Percentiles rank a stretch among this genome's conserved stretches.
These are phyloP conservation scores for Piscicola geometra DNA, from an alignment of 2,888 invertebrate genomes.

Conservation along the genomic window DNA sequence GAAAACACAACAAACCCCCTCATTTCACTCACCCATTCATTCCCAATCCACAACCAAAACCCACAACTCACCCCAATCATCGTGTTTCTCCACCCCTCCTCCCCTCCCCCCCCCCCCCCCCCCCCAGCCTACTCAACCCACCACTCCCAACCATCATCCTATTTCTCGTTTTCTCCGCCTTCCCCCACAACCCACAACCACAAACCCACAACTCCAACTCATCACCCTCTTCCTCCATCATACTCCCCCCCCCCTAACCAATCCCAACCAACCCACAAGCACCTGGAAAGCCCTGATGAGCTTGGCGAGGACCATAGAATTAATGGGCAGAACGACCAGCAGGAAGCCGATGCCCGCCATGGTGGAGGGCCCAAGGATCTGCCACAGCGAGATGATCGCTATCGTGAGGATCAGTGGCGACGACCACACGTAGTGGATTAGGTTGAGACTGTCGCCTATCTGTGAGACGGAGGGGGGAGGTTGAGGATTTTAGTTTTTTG, in stretches of 20 bases:
- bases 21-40: too few relatives aligned
- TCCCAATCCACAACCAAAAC: too few relatives aligned
- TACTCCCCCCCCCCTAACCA: too few relatives aligned
- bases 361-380: conserved; percentile 38
- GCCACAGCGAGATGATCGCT: conserved; percentile 59
- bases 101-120: too few relatives aligned
- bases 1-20: too few relatives aligned
- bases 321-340: conserved; percentile 40
- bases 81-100: too few relatives aligned
- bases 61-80: too few relatives aligned
- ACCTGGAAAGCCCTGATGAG: conserved; percentile 40
- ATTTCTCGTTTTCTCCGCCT: too few relatives aligned
- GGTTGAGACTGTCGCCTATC: conserved; percentile 41
- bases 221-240: too few relatives aligned
- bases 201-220: not conserved
- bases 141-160: too few relatives aligned
- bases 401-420: conserved; percentile 66
- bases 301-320: conserved; percentile 38
- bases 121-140: too few relatives aligned
- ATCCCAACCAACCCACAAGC: not conserved
- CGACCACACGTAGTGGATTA: conserved; percentile 44
- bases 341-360: conserved; percentile 35
- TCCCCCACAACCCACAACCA: not conserved
- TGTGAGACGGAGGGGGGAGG: conserved; percentile 43
- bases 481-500: not conserved